Conservation (phyloP, 1,140 invertebrate species). For the Drosophila pectinifera region DNA sequence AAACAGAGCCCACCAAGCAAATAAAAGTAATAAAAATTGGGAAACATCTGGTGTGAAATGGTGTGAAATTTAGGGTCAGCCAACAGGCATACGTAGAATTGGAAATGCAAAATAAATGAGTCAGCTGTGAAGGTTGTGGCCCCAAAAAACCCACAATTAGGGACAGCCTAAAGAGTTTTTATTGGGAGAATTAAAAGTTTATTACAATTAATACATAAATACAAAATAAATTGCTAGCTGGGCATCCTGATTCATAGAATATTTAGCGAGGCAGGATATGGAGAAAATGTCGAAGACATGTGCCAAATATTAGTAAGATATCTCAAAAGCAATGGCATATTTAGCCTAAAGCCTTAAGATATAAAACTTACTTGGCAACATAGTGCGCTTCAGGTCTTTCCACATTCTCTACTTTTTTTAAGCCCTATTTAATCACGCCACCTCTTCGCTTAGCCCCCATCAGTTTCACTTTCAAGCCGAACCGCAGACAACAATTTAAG, state of each 20-base stretch:
- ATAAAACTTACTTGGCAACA: background rate
- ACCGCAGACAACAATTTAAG: conserved; percentile 36
- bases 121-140: conserved; percentile 3
- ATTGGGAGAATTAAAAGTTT: background rate
- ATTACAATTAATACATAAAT: too few relatives aligned
- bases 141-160: background rate
- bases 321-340: too few relatives aligned
- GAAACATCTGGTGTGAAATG: conserved; percentile 31
- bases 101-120: conserved; percentile 12
- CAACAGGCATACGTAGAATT: conserved; percentile 6
- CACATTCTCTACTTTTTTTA: background rate
- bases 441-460: conserved; percentile 22
- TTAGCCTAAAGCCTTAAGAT: too few relatives aligned
- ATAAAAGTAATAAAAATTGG: conserved; percentile 14
- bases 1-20: conserved; percentile 4
- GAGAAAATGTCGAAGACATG: too few relatives aligned
- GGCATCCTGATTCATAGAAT: too few relatives aligned
- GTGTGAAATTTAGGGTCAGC: conserved; percentile 33
- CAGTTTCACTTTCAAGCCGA: conserved; percentile 64
- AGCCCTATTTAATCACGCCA: conserved; percentile 31
- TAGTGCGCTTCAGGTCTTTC: background rate
- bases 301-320: too few relatives aligned
- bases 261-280: too few relatives aligned
- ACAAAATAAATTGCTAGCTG: too few relatives aligned
- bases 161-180: background rate